These are phyloP conservation scores for Chascanopsetta lugubris DNA, from an alignment of 2,113 vertebrate genomes.

Conservation along the genomic window DNA sequence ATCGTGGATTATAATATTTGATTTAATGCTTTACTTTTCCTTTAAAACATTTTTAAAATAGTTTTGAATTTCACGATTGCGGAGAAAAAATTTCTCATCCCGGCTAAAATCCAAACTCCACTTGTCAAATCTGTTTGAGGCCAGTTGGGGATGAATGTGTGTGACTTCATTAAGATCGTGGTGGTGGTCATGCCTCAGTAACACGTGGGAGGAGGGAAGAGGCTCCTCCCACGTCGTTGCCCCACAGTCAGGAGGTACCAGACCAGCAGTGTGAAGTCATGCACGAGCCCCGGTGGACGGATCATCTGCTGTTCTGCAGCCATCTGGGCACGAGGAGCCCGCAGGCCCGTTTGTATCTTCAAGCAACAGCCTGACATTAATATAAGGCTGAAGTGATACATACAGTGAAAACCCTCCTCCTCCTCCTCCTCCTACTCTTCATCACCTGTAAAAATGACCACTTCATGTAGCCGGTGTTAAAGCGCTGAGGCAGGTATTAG, in stretches of 20 bases:
- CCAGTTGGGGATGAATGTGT: neutral
- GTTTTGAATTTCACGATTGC: too few species aligned
- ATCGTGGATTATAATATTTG: too few species aligned
- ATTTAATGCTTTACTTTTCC: too few species aligned
- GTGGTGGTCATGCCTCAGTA: neutral
- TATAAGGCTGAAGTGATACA: slow-evolving; percentile 58
- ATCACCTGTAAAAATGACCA: slow-evolving; percentile 34
- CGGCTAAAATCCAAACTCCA: neutral
- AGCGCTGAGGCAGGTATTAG: neutral
- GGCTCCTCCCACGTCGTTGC: slow-evolving; percentile 15
- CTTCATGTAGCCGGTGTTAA: neutral
- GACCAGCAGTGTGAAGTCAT: slow-evolving; percentile 64
- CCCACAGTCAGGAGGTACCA: slow-evolving; percentile 41
- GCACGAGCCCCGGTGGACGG: slow-evolving; percentile 72
- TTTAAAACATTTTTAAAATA: too few species aligned
- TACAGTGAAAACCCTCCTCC: slow-evolving; percentile 16
- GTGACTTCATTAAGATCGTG: neutral
- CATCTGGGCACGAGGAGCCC: slow-evolving; percentile 66
- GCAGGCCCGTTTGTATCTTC: slow-evolving; percentile 71
- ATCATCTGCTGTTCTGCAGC: slow-evolving; percentile 75
- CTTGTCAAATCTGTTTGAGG: neutral
- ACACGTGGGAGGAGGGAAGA: neutral
- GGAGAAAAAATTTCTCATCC: too few species aligned
- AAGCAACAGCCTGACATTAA: slow-evolving; percentile 58
- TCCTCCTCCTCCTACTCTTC: slow-evolving; percentile 26